Conservation (phyloP, 2,888 invertebrate species). For the Tachina grossa region DNA sequence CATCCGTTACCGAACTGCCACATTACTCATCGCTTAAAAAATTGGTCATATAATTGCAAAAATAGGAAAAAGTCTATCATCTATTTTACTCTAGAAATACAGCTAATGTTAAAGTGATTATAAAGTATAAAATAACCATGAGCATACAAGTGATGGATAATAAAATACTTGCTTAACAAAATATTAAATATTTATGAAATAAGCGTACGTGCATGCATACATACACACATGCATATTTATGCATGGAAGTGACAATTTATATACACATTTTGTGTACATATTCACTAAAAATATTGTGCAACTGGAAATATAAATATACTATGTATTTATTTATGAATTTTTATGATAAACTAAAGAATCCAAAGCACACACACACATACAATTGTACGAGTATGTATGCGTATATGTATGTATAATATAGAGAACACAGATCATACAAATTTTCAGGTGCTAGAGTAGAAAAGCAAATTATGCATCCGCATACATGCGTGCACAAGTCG, state of each 20-base stretch:
- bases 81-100: background rate
- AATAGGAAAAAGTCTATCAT: too few relatives aligned
- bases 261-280: too few relatives aligned
- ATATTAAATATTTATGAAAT: background rate
- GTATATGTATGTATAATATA: too few relatives aligned
- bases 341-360: background rate
- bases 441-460: constrained; percentile 4
- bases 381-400: too few relatives aligned
- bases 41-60: too few relatives aligned
- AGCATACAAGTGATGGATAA: background rate
- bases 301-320: background rate
- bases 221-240: background rate
- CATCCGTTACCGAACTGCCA: too few relatives aligned
- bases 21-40: too few relatives aligned
- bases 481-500: background rate
- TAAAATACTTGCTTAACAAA: constrained; percentile 5
- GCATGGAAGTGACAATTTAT: too few relatives aligned
- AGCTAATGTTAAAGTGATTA: background rate
- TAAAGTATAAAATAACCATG: background rate
- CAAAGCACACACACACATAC: too few relatives aligned
- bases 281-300: background rate
- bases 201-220: background rate
- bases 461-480: background rate
- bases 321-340: background rate
- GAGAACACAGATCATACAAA: background rate